Evolutionary conservation across 2,113 vertebrate genomes (phyloP).

Genomic region (Trematocara macrostoma): DNA sequence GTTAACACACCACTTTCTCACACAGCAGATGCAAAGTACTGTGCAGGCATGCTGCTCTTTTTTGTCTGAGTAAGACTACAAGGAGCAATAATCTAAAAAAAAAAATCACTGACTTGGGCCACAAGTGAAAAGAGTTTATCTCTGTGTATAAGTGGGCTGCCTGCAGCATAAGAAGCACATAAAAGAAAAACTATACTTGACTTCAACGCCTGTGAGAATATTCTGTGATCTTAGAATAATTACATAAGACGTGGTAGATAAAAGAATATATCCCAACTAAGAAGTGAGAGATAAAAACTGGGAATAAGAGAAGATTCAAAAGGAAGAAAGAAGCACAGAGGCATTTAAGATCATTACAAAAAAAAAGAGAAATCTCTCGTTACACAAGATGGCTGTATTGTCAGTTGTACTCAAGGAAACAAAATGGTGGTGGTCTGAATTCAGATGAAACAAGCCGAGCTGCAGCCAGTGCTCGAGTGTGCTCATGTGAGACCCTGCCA

Average conservation of each 20-base stretch:
- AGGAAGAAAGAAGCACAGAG: neutral
- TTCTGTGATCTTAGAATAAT: neutral
- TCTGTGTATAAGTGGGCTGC: neutral
- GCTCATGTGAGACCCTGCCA: conserved; percentile 50
- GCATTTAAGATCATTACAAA: neutral
- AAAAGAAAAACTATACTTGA: neutral
- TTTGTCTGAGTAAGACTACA: neutral
- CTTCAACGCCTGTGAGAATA: neutral
- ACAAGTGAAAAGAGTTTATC: neutral
- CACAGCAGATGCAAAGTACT: neutral
- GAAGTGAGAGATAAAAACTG: neutral
- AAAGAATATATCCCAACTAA: neutral
- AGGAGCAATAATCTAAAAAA: neutral
- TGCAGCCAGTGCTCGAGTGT: conserved; percentile 19
- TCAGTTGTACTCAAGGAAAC: conserved; percentile 26
- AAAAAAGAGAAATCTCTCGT: neutral
- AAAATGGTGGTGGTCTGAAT: conserved; percentile 54
- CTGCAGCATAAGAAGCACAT: neutral
- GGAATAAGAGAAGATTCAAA: neutral
- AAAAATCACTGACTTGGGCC: neutral
- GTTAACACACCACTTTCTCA: neutral
- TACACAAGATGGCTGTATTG: conserved; percentile 52
- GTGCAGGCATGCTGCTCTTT: neutral
- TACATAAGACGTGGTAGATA: neutral
- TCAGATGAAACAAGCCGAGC: conserved; percentile 9